Evolutionary conservation across 2,888 invertebrate species (phyloP), one percentile per base, ranked within the genome.

Genomic region (Diachrysia chrysitis): DNA sequence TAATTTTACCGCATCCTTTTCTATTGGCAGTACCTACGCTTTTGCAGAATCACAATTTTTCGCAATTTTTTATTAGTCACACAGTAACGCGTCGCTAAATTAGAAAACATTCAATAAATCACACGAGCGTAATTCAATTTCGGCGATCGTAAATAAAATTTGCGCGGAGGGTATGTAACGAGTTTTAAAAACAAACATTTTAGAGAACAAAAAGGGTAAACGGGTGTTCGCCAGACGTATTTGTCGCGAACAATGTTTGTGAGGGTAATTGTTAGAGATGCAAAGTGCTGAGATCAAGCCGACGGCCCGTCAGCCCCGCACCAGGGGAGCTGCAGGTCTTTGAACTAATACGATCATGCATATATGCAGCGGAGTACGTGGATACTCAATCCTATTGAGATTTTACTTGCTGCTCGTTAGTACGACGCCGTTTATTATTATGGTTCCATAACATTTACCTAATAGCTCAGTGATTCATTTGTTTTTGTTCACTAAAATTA

Each of bases 151-250:
- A 92, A 93, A 93, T 92, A 90, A 90, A 90, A 90, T 89, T 90
- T 89, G 89, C 83, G 86, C 87, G 83, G 82, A 86, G 90, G 90
- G 91, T 92, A 81, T 82, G 81, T 77, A 92, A 92, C 90, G 90
- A 92, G 92, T 92, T 93, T 91, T 87, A 84, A 91, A 92, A 93
- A 92, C 91, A 93, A 93, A 93, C 90, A 93, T 87, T 91, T 90
- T 88, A 88, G 86, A 85, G 85, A 87, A 90, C 90, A 90, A 90
- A 91, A 90, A 88, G 90, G 90, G 88, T 89, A 88, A 87, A 78
- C 87, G 87, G 87, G 87, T 88, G n/a, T n/a, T n/a, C 88, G 89
- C 89, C 89, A 85, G 87, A 85, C 86, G 86, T 89, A 88, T 93
- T 93, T 92, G 89, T 90, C 89, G 85, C 83, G 87, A 86, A 90